Conservation (phyloP, 2,113 vertebrate genomes). For the Azemiops feae region DNA sequence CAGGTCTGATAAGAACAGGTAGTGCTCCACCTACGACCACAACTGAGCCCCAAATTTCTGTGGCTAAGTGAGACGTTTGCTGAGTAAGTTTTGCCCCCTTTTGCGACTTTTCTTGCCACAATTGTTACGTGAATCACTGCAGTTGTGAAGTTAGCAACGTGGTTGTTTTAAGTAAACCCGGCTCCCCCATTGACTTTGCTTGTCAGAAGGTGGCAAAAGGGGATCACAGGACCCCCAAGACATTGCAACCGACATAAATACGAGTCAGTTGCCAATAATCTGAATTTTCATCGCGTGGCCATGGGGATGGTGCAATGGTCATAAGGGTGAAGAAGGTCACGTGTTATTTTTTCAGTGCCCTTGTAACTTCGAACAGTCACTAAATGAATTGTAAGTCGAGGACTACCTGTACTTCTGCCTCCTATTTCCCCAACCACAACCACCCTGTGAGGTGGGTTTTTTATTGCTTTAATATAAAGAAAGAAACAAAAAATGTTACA, state of each 20-base stretch:
- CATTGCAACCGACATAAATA: not conserved
- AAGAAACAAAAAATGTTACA: not conserved
- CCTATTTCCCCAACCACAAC: not conserved
- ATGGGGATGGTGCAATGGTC: no score
- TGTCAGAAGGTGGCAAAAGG: not conserved
- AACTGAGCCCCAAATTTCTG: not conserved
- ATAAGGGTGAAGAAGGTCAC: not conserved
- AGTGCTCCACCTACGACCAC: not conserved
- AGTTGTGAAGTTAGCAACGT: not conserved
- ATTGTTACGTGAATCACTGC: not conserved
- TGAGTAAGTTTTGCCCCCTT: not conserved
- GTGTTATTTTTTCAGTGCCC: no score
- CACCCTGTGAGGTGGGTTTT: not conserved
- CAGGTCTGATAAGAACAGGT: not conserved
- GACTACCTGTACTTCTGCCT: not conserved
- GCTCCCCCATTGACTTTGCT: not conserved
- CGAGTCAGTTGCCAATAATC: not conserved
- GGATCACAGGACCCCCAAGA: not conserved
- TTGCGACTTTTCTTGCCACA: no score
- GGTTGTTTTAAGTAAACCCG: not conserved
- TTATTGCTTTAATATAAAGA: not conserved
- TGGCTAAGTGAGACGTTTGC: not conserved
- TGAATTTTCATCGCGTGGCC: not conserved
- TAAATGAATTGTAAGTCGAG: not conserved
- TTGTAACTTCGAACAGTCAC: not conserved